Conservation (phyloP, 2,888 invertebrate species). For the Andrena marginata region DNA sequence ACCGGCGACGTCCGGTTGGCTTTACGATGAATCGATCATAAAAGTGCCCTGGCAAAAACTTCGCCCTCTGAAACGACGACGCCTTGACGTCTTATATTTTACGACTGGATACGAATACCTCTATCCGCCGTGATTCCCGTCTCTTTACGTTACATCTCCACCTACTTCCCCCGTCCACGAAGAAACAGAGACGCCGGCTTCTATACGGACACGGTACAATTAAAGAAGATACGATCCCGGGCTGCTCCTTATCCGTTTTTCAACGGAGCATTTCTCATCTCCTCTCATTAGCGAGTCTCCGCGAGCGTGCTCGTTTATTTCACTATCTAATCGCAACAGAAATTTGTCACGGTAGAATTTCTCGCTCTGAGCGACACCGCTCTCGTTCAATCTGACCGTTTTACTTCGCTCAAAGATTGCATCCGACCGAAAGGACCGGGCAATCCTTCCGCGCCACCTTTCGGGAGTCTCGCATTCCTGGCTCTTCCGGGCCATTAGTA, state of each 20-base stretch:
- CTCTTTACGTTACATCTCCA: constrained; percentile 7
- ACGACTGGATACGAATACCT: constrained; percentile 39
- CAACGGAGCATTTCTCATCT: constrained; percentile 22
- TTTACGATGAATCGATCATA: constrained; percentile 62
- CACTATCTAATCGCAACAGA: constrained; percentile 47
- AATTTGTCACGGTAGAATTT: constrained; percentile 45
- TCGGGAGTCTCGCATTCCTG: constrained; percentile 67
- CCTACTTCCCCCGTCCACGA: neutral
- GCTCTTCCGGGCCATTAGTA: constrained; percentile 73
- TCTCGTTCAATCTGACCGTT: constrained; percentile 45
- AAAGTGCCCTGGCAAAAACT: constrained; percentile 42
- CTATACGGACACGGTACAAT: constrained; percentile 22
- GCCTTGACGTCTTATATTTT: constrained; percentile 52
- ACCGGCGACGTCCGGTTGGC: constrained; percentile 24
- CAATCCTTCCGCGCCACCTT: constrained; percentile 69
- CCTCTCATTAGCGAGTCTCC: constrained; percentile 19
- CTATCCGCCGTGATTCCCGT: neutral
- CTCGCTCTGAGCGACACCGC: constrained; percentile 26
- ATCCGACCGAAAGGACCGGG: constrained; percentile 30
- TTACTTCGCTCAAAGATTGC: constrained; percentile 51
- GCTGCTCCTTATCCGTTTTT: neutral
- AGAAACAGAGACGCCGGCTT: too few relatives aligned
- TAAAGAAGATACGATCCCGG: constrained; percentile 35
- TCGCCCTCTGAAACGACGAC: constrained; percentile 22
- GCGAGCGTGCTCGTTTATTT: constrained; percentile 42